Evolutionary conservation across 1,140 invertebrate species (phyloP).

Genomic region (Radopholus similis): DNA sequence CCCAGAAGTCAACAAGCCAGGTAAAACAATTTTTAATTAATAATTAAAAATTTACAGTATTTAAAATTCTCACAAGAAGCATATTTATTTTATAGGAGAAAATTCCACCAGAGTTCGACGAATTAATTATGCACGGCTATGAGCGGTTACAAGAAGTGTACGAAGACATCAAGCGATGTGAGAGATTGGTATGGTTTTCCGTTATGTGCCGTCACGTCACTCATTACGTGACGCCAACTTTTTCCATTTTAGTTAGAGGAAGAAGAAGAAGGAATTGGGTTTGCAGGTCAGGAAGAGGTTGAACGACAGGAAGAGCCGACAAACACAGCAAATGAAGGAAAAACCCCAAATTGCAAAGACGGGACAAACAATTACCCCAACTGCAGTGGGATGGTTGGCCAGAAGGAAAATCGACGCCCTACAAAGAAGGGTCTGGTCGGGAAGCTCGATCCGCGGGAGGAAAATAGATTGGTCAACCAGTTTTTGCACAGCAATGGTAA

Average conservation of each 20-base stretch:
- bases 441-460: not conserved
- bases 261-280: not conserved
- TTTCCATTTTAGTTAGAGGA: constrained; percentile 4
- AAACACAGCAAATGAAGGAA: not conserved
- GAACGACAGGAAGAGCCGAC: not conserved
- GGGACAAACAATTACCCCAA: not conserved
- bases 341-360: not conserved
- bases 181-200: not conserved
- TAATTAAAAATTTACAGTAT: not conserved
- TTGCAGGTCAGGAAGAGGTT: not conserved
- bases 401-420: constrained; percentile 8
- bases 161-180: constrained; percentile 6
- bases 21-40: not conserved
- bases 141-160: constrained; percentile 11
- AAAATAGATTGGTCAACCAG: constrained; percentile 1
- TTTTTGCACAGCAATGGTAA: constrained; percentile 4
- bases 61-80: not conserved
- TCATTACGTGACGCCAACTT: not conserved
- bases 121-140: constrained; percentile 11
- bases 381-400: too few species aligned
- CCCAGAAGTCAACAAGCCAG: not conserved
- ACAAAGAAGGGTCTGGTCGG: not conserved
- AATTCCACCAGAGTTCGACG: not conserved
- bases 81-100: too few species aligned
- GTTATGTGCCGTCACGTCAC: not conserved